These are phyloP conservation scores for Emesis russula DNA, from an alignment of 2,888 invertebrate species.

Conservation along the genomic window DNA sequence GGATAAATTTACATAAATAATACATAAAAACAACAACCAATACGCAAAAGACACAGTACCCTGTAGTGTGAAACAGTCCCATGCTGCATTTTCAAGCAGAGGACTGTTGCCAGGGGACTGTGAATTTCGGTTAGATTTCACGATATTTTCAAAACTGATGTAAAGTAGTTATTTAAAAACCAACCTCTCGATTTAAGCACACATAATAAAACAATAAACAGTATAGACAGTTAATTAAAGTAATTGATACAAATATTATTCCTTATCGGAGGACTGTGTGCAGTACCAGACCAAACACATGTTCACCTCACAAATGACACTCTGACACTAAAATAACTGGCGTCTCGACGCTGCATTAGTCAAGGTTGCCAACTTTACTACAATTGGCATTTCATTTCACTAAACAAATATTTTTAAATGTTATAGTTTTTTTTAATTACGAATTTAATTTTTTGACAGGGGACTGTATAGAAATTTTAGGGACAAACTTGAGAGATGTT, in stretches of 20 bases:
- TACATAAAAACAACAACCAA: background rate
- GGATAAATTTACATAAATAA: background rate
- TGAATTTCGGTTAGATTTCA: background rate
- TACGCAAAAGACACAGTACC: background rate
- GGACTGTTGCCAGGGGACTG: no score
- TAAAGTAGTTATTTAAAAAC: background rate
- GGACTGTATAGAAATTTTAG: conserved; percentile 56
- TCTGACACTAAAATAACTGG: background rate
- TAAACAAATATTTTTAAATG: conserved; percentile 24
- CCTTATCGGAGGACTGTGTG: no score
- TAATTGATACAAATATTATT: no score
- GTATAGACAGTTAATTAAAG: background rate
- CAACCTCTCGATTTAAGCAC: background rate
- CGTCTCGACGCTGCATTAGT: background rate
- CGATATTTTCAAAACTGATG: background rate
- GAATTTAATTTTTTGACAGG: conserved; percentile 60
- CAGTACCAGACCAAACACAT: background rate
- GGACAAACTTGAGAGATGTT: conserved; percentile 50
- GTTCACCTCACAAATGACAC: background rate
- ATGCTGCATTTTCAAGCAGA: background rate
- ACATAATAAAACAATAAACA: background rate
- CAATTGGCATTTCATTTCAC: background rate
- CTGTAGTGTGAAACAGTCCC: background rate
- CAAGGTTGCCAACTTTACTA: background rate
- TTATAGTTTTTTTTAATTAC: conserved; percentile 49